Base-by-base conservation (phyloP, 2,888 invertebrate genomes). In the Dilophus febrilis region DNA sequence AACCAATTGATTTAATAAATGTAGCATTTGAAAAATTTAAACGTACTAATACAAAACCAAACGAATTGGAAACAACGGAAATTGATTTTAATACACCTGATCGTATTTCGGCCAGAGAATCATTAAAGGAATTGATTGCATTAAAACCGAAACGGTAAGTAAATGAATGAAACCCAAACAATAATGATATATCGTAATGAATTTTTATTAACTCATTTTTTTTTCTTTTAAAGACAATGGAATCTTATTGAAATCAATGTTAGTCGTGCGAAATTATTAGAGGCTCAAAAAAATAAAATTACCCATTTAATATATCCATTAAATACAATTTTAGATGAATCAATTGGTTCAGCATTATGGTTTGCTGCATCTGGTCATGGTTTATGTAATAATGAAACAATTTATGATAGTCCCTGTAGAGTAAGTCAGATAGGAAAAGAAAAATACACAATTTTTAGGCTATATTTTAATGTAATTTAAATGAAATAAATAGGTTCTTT, bases 261-360 rank as follows among this genome's bases (percentile, higher is more conserved):
- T 2, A 62, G 72, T 0, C 67, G 70, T 49, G 59, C 68, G 26
- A 79, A 86, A 58, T 60, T 91, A 34, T 57, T 71, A 44, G 49
- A 59, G 37, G 59, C 64, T 49, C 70, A 84, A 49, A 55, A 62
- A 3, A 53, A 58, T 3, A 64, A 59, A 44, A 82, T 91, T 47
- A 70, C 72, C 28, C 73, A 87, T 59, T 68, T 95, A 43, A 75
- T 95, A 34, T 76, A 79, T 60, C 98, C 98, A 0, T 68, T 84
- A 40, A 68, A 73, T 48, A 87, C 90, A 2, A 77, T 98, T 42
- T 63, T 98, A 36, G 98, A 98, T 65, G 97, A 98, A 59, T 92
- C 91, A 53, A 70, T 98, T 38, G 97, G 95, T 1, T 85, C 84
- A 56, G 94, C 86, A n/a, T 65, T 87, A 35, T 98, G 95, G 94